These are phyloP conservation scores for Eumaeus atala DNA, from an alignment of 1,140 invertebrate genomes.

Conservation along the genomic window DNA sequence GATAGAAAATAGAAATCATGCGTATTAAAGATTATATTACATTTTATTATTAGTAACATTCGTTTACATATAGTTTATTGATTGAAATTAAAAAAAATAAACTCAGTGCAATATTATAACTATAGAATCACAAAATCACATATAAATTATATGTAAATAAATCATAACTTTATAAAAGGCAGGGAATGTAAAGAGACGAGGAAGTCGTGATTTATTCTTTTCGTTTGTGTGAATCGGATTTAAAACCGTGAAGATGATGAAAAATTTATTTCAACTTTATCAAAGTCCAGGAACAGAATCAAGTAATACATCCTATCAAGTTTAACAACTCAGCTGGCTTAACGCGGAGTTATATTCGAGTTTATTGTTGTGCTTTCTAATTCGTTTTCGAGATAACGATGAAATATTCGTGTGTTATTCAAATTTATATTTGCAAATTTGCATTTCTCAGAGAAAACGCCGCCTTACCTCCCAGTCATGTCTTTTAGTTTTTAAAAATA, in stretches of 20 bases:
- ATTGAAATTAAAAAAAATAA: no score
- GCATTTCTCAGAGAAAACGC: no score
- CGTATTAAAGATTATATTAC: no score
- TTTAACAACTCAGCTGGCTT: constrained; percentile 3
- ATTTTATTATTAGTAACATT: no score
- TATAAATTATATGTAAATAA: constrained; percentile 3
- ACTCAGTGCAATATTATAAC: no score
- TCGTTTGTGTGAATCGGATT: constrained; percentile 8
- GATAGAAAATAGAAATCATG: no score
- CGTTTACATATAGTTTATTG: no score
- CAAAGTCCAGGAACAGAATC: not conserved
- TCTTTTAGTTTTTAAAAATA: no score
- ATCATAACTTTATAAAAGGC: not conserved
- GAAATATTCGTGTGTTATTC: no score
- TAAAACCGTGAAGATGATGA: not conserved
- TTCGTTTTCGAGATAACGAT: not conserved
- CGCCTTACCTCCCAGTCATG: no score
- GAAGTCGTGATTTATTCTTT: not conserved
- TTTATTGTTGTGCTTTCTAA: constrained; percentile 5
- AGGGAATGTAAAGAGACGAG: not conserved
- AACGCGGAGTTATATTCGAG: not conserved
- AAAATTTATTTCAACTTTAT: not conserved
- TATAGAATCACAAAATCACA: not conserved
- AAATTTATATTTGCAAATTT: no score
- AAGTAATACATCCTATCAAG: no score